A percentile compares a stretch with the other conserved stretches of the same genome.
These are phyloP conservation scores for Grus americana DNA, from an alignment of 2,113 vertebrate genomes.

Conservation along the genomic window DNA sequence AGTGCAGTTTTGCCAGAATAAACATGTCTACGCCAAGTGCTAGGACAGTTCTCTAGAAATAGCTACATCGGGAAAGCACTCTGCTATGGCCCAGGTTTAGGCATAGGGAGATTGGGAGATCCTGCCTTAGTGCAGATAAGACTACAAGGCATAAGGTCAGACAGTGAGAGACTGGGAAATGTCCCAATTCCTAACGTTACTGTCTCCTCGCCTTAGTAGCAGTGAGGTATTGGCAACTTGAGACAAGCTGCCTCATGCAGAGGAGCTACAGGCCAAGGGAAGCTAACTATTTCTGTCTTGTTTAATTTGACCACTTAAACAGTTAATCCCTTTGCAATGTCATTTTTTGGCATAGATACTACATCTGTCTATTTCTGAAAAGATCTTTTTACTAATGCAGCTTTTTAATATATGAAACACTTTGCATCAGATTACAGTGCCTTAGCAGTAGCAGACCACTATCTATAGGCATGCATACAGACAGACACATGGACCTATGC, in stretches of 20 bases:
- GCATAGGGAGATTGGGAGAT: background rate
- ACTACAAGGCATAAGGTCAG: background rate
- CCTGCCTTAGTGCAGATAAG: background rate
- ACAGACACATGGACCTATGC: background rate
- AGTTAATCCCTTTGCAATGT: slow-evolving; percentile 60
- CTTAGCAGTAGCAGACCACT: background rate
- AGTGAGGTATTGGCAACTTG: slow-evolving; percentile 48
- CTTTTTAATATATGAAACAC: slow-evolving; percentile 45
- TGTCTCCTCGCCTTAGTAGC: slow-evolving; percentile 37
- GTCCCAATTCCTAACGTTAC: slow-evolving; percentile 16
- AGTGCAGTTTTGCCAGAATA: slow-evolving; percentile 27
- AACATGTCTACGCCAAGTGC: background rate
- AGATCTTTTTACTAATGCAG: slow-evolving; percentile 43
- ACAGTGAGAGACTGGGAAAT: slow-evolving; percentile 28
- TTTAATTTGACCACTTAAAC: slow-evolving; percentile 64
- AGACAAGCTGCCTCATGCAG: slow-evolving; percentile 47
- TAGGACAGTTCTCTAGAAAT: background rate
- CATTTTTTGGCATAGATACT: slow-evolving; percentile 55
- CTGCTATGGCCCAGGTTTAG: background rate
- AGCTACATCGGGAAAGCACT: background rate
- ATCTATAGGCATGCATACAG: background rate
- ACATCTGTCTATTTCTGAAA: slow-evolving; percentile 49
- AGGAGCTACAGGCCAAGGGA: slow-evolving; percentile 49
- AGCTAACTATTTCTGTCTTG: slow-evolving; percentile 55
- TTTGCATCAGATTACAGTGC: slow-evolving; percentile 48